Conservation (phyloP, 2,888 invertebrate species). For the Tenodera sinensis region DNA sequence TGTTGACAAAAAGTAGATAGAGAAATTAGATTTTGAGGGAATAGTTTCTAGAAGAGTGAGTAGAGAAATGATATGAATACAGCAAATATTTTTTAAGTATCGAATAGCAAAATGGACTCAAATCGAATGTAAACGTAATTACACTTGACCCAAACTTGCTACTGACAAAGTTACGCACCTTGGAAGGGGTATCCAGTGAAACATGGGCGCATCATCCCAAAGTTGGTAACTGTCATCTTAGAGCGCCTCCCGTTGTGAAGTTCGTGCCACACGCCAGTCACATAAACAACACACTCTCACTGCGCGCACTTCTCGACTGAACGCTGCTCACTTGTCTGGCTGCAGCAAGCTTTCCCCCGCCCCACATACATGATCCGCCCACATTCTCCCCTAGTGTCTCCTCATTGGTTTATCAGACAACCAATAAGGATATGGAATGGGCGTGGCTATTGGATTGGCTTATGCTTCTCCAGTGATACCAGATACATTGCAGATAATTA, state of each 20-base stretch:
- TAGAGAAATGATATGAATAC: too few species aligned
- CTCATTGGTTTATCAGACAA: not conserved
- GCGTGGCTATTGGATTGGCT: not conserved
- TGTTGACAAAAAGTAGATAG: too few species aligned
- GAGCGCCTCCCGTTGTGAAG: constrained; percentile 24
- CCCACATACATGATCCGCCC: not conserved
- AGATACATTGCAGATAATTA: not conserved
- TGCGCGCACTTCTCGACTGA: not conserved
- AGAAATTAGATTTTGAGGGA: too few species aligned
- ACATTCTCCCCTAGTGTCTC: not conserved
- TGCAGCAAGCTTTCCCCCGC: not conserved
- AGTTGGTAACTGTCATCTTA: constrained; percentile 50
- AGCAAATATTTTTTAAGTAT: too few species aligned
- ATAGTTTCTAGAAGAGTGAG: too few species aligned
- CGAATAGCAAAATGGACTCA: not conserved
- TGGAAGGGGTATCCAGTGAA: constrained; percentile 53
- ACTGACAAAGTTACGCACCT: constrained; percentile 40
- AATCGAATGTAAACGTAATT: not conserved
- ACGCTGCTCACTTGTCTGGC: not conserved
- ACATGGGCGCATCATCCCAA: constrained; percentile 51
- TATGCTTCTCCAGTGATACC: not conserved
- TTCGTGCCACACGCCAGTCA: not conserved
- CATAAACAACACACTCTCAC: not conserved
- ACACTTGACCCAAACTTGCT: not conserved
- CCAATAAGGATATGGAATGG: not conserved